These are phyloP conservation scores for Drosophila falleni DNA, from an alignment of 2,888 invertebrate species.

Conservation along the genomic window DNA sequence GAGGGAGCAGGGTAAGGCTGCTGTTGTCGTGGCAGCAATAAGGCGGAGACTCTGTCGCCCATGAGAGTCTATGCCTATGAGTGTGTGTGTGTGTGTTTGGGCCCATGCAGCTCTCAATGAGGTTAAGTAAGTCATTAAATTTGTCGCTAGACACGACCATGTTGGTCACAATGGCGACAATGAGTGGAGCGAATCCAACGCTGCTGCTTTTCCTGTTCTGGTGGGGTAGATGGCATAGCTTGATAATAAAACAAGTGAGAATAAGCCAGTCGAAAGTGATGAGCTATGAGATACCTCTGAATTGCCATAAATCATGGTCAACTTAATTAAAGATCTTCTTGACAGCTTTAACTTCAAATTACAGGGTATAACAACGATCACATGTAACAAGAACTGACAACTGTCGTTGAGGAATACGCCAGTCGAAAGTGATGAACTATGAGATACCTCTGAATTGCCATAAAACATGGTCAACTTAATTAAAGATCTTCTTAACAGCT, in stretches of 20 bases:
- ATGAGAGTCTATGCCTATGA: slow-evolving; percentile 21
- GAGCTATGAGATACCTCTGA: not conserved
- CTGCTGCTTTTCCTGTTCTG: slow-evolving; percentile 24
- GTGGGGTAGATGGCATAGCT: slow-evolving; percentile 68
- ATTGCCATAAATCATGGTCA: not conserved
- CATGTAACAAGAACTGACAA: slow-evolving; percentile 3
- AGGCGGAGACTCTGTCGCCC: slow-evolving; percentile 47
- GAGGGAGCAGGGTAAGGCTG: slow-evolving; percentile 9
- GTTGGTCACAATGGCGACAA: slow-evolving; percentile 74
- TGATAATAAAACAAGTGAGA: slow-evolving; percentile 68
- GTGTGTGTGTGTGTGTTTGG: slow-evolving; percentile 32
- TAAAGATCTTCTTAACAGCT: not conserved
- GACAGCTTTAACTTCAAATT: not conserved
- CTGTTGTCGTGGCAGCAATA: slow-evolving; percentile 44
- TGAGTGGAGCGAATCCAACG: slow-evolving; percentile 47
- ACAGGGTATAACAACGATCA: slow-evolving; percentile 6
- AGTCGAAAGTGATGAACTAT: not conserved
- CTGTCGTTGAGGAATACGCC: slow-evolving; percentile 20
- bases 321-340: not conserved
- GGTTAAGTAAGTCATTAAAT: slow-evolving; percentile 84
- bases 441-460: not conserved
- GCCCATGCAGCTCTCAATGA: slow-evolving; percentile 58
- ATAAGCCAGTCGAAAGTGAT: not conserved
- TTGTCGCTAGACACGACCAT: slow-evolving; percentile 83
- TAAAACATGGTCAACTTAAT: not conserved